Conservation (phyloP, 2,888 invertebrate genomes). For the Mimachlamys varia region DNA sequence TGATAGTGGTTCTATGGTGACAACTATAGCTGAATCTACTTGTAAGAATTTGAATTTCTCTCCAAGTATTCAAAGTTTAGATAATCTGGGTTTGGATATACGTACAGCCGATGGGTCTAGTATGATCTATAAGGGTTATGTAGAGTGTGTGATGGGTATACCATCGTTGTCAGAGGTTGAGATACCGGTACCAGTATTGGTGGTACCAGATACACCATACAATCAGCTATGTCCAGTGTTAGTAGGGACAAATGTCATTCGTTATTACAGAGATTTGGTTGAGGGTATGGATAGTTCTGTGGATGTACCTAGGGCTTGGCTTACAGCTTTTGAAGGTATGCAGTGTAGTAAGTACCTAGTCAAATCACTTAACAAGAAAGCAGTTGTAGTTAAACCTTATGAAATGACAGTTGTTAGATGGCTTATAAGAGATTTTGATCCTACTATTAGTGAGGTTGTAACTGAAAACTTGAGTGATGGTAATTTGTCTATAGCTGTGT, state of each 20-base stretch:
- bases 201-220: not conserved
- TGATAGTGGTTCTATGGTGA: conserved; percentile 26
- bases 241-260: not conserved
- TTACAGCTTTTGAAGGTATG: not conserved
- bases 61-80: not conserved
- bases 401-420: not conserved
- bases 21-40: not conserved
- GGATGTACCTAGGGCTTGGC: not conserved
- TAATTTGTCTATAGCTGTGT: not conserved
- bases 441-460: not conserved
- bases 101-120: not conserved
- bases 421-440: not conserved
- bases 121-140: not conserved
- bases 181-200: not conserved
- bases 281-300: not conserved
- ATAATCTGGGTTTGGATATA: not conserved
- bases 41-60: not conserved
- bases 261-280: not conserved
- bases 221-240: not conserved
- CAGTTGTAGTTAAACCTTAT: not conserved
- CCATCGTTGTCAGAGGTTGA: not conserved
- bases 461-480: not conserved
- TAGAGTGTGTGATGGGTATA: not conserved
- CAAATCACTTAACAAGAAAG: not conserved
- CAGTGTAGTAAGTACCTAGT: not conserved